Percentiles rank a stretch among this genome's conserved stretches.
These are phyloP conservation scores for Esox niger DNA, from an alignment of 2,113 vertebrate genomes.

Conservation along the genomic window DNA sequence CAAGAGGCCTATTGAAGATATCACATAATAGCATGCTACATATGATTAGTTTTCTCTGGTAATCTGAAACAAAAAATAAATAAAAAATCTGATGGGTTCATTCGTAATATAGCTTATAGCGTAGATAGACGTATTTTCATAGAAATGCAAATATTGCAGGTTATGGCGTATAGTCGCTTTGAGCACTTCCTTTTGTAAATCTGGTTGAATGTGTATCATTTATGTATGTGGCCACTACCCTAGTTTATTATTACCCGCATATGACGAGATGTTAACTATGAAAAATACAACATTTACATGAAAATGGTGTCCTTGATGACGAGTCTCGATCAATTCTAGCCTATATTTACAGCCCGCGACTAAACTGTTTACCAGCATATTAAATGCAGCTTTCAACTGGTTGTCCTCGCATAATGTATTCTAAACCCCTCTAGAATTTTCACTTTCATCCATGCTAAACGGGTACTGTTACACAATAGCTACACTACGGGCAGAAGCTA, in stretches of 20 bases:
- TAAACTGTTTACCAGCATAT: slow-evolving; percentile 60
- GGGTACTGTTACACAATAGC: slow-evolving; percentile 62
- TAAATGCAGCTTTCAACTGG: slow-evolving; percentile 62
- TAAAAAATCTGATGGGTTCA: no score
- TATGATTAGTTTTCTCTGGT: no score
- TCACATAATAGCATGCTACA: no score
- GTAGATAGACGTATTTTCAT: neutral
- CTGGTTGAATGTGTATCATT: no score
- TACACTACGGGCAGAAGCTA: slow-evolving; percentile 63
- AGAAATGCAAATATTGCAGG: neutral
- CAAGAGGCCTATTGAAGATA: no score
- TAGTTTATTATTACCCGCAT: no score
- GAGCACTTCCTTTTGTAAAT: no score
- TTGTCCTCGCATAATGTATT: slow-evolving; percentile 66
- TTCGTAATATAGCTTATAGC: neutral
- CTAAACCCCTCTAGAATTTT: slow-evolving; percentile 63
- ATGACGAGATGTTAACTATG: no score
- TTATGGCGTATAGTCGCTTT: neutral
- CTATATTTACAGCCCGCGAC: slow-evolving; percentile 25
- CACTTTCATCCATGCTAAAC: slow-evolving; percentile 62
- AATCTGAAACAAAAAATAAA: no score
- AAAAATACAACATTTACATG: no score
- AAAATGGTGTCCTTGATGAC: neutral
- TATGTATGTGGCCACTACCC: no score
- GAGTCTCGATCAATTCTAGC: neutral